Evolutionary conservation across 2,797 vertebrate species (phyloP), one percentile per base, ranked within the genome.

Genomic region (Chloroceryle inda): DNA sequence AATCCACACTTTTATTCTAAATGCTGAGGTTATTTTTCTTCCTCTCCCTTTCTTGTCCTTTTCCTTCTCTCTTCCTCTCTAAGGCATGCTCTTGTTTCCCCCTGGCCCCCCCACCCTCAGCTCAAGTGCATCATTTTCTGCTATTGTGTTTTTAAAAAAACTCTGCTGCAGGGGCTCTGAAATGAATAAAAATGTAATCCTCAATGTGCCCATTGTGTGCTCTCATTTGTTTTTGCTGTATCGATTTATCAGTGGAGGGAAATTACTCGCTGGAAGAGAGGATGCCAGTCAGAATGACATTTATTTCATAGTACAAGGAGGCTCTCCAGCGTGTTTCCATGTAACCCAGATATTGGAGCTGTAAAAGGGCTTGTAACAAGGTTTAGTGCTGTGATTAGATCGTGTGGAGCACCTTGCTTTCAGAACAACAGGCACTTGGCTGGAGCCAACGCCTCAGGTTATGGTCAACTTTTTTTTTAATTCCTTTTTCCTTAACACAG

Each of bases 271-370:
- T 97, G 96, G 97, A 98, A 97, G 96, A 97, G 97, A 97, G 96
- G 97, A 98, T 97, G 98, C 97, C 97, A 98, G 98, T 98, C 97
- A 98, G 97, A 98, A 98, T 98, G 98, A 98, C 98, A 98, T 98
- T 98, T 98, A 98, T 98, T 98, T 98, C 98, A 97, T 98, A 96
- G 95, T 97, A 97, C 96, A 97, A 97, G 97, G 96, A 98, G 97
- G 91, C 98, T 98, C 97, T 98, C 97, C 96, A 97, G 97, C 96
- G 93, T 96, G 97, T 98, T 98, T 98, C 98, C 97, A 96, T 98
- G 98, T 98, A 98, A 98, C 98, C 96, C 96, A 98, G 97, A 98
- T 98, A 98, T 97, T 98, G 97, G 96, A 98, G 97, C 97, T 97
- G 97, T 97, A 97, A 98, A 98, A 97, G 97, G 97, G 96, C 97